Evolutionary conservation across 2,113 vertebrate species (phyloP).

Genomic region (Scortum barcoo): DNA sequence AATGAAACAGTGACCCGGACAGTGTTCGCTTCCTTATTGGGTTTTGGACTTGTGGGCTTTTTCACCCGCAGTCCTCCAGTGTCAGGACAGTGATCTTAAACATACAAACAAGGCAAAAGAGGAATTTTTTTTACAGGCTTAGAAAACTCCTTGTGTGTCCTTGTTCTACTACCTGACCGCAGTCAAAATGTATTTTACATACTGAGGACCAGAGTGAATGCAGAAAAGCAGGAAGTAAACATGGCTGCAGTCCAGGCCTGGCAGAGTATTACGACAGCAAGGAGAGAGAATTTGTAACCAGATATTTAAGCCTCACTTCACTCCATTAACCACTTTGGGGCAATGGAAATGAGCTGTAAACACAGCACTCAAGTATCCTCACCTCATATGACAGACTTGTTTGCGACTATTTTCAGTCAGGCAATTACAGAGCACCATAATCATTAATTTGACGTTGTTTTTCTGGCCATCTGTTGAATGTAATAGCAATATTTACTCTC

Average conservation of each 20-base stretch:
- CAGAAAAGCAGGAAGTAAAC: not conserved
- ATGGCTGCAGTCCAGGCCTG: not conserved
- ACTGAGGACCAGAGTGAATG: not conserved
- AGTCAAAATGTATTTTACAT: not conserved
- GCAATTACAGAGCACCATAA: not conserved
- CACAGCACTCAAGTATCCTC: not conserved
- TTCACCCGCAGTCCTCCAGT: not conserved
- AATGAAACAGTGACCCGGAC: not conserved
- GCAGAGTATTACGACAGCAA: not conserved
- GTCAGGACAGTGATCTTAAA: not conserved
- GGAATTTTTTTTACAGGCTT: not conserved
- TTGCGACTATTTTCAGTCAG: not conserved
- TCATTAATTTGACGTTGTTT: not conserved
- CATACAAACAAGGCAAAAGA: not conserved
- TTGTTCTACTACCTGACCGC: not conserved
- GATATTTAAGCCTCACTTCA: not conserved
- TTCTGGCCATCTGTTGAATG: not conserved
- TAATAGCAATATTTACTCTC: too few relatives aligned
- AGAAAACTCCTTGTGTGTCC: too few relatives aligned
- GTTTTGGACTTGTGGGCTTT: not conserved
- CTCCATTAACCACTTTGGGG: not conserved
- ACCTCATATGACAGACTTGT: too few relatives aligned
- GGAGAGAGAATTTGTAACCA: not conserved
- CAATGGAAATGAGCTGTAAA: not conserved
- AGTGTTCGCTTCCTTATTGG: not conserved